These are phyloP conservation scores for Bagarius yarrelli DNA, from an alignment of 2,113 vertebrate species.

Conservation along the genomic window DNA sequence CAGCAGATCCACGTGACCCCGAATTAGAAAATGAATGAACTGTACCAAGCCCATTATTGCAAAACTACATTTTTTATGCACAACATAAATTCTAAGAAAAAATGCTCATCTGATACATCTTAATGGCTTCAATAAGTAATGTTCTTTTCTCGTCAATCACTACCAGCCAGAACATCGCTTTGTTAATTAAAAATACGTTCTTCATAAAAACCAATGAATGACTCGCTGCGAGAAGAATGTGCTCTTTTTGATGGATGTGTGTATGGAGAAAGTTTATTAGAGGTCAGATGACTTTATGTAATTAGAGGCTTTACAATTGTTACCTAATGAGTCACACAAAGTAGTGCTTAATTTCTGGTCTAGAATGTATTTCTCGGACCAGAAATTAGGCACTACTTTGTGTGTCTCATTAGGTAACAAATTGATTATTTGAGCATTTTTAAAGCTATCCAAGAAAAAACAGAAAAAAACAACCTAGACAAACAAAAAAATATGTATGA, in stretches of 20 bases:
- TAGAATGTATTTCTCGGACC: background rate
- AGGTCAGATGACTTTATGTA: background rate
- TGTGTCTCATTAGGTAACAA: no score
- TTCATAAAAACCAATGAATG: background rate
- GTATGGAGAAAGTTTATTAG: background rate
- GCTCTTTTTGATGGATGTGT: background rate
- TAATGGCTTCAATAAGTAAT: conserved; percentile 7
- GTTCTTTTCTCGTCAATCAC: background rate
- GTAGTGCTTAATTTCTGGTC: background rate
- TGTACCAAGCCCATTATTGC: no score
- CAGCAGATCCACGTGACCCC: no score
- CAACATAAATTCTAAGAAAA: background rate
- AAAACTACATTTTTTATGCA: no score
- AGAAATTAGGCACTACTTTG: no score
- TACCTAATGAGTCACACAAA: conserved; percentile 5
- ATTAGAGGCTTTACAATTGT: background rate
- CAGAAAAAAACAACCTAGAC: background rate
- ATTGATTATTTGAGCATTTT: background rate
- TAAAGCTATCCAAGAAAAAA: background rate
- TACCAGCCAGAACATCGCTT: background rate
- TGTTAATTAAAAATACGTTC: background rate
- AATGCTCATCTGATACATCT: background rate
- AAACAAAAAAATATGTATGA: background rate
- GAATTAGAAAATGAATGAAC: no score
- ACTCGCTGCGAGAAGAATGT: background rate